Evolutionary conservation across 2,113 vertebrate species (phyloP).

Genomic region (Sander vitreus): DNA sequence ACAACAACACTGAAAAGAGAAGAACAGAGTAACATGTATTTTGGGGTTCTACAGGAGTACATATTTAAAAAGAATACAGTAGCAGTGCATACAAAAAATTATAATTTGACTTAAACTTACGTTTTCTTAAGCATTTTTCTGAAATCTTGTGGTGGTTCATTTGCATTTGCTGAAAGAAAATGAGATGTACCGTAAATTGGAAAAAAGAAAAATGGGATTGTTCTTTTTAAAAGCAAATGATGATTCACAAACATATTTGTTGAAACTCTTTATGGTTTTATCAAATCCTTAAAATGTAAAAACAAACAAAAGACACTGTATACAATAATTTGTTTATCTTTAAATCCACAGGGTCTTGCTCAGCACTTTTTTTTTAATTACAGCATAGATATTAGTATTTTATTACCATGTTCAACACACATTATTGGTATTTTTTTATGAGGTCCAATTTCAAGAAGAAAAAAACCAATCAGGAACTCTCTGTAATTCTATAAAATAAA

Average conservation of each 20-base stretch:
- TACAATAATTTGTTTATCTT: not conserved
- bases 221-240: not conserved
- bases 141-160: slow-evolving; percentile 71
- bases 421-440: not conserved
- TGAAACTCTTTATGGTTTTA: not conserved
- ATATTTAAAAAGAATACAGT: too few species aligned
- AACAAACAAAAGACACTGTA: not conserved
- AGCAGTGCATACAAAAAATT: not conserved
- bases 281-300: not conserved
- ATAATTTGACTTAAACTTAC: slow-evolving; percentile 50
- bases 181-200: not conserved
- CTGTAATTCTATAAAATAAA: not conserved
- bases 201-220: not conserved
- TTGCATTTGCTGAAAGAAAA: slow-evolving; percentile 42
- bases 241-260: not conserved
- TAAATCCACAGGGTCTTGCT: not conserved
- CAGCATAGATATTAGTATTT: not conserved
- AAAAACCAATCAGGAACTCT: not conserved
- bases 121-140: slow-evolving; percentile 84
- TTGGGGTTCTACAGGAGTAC: not conserved
- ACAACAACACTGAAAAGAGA: slow-evolving; percentile 64
- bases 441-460: not conserved
- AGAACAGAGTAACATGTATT: not conserved
- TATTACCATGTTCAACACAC: not conserved
- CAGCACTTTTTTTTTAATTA: not conserved